phyloP scores from a whole-genome alignment of 2,113 vertebrate genomes.

The Bufo bufo region DNA sequence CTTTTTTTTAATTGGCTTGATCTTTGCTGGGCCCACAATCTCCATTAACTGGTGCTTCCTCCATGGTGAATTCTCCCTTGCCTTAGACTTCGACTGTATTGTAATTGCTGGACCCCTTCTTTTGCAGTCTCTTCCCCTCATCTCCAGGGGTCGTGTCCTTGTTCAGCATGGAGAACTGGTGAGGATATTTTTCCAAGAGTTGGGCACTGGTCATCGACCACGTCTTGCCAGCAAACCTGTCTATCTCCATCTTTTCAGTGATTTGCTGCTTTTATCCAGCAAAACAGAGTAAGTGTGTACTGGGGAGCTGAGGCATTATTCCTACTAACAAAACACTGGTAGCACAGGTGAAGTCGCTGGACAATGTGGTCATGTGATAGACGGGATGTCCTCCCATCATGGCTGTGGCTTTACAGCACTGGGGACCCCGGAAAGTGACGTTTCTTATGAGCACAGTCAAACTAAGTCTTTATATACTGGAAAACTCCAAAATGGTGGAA shows the following conservation, averaged over 20 bases:
- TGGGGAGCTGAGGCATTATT: neutral
- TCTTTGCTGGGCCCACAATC: neutral
- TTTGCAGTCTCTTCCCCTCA: conserved; percentile 72
- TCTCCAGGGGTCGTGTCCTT: conserved; percentile 71
- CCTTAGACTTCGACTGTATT: neutral
- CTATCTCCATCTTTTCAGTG: conserved; percentile 74
- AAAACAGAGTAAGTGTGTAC: conserved; percentile 67
- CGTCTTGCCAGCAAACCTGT: conserved; percentile 64
- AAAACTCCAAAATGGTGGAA: too few relatives aligned
- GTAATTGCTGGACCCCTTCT: neutral
- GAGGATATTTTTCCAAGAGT: conserved; percentile 63
- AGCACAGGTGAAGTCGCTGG: too few relatives aligned
- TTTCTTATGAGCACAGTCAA: too few relatives aligned
- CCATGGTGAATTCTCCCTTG: neutral
- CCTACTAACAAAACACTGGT: neutral
- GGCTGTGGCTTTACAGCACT: too few relatives aligned
- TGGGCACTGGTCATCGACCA: conserved; percentile 38
- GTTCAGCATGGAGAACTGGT: conserved; percentile 71
- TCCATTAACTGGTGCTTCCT: neutral
- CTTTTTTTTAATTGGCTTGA: too few relatives aligned
- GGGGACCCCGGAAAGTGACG: too few relatives aligned
- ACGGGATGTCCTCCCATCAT: too few relatives aligned
- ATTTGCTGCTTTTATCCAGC: conserved; percentile 71
- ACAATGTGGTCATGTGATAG: neutral
- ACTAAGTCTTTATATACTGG: too few relatives aligned